A percentile compares a stretch with the other conserved stretches of the same genome.
Conservation (phyloP, 2,888 invertebrate species). For the Catotricha subobsoleta region DNA sequence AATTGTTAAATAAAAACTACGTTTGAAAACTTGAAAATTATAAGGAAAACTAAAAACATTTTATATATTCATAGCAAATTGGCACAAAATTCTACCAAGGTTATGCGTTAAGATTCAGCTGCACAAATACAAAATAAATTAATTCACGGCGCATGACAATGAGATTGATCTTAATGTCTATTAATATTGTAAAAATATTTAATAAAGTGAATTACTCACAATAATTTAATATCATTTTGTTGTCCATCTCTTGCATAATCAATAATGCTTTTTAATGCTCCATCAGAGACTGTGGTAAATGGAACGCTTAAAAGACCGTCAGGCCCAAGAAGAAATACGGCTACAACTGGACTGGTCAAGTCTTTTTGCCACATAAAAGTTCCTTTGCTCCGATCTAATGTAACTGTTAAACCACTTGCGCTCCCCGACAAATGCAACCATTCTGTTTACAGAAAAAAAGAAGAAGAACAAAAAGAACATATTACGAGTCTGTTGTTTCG, state of each 20-base stretch:
- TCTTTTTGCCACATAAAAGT: slow-evolving; percentile 74
- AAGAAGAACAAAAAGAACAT: not conserved
- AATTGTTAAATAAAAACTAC: too few relatives aligned
- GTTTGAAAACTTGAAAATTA: too few relatives aligned
- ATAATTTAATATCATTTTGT: slow-evolving; percentile 41
- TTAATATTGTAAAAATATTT: slow-evolving; percentile 7
- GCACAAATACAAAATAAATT: too few relatives aligned
- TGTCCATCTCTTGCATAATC: slow-evolving; percentile 41
- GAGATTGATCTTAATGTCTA: too few relatives aligned
- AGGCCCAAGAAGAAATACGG: slow-evolving; percentile 59
- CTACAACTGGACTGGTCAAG: slow-evolving; percentile 77
- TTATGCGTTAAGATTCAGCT: too few relatives aligned
- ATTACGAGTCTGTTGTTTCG: not conserved
- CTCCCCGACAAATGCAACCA: slow-evolving; percentile 80
- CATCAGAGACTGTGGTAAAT: slow-evolving; percentile 76
- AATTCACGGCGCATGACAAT: not conserved
- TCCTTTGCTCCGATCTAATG: slow-evolving; percentile 63
- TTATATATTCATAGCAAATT: too few relatives aligned
- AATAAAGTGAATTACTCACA: slow-evolving; percentile 29
- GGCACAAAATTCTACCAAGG: too few relatives aligned
- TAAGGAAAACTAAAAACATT: too few relatives aligned
- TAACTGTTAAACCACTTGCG: slow-evolving; percentile 69
- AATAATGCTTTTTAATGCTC: slow-evolving; percentile 54
- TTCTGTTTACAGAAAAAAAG: slow-evolving; percentile 34
- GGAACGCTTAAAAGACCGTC: slow-evolving; percentile 69